Percentiles rank a stretch among this genome's conserved stretches.
Conservation (phyloP, 2,113 vertebrate species). For the Porphyrio hochstetteri region DNA sequence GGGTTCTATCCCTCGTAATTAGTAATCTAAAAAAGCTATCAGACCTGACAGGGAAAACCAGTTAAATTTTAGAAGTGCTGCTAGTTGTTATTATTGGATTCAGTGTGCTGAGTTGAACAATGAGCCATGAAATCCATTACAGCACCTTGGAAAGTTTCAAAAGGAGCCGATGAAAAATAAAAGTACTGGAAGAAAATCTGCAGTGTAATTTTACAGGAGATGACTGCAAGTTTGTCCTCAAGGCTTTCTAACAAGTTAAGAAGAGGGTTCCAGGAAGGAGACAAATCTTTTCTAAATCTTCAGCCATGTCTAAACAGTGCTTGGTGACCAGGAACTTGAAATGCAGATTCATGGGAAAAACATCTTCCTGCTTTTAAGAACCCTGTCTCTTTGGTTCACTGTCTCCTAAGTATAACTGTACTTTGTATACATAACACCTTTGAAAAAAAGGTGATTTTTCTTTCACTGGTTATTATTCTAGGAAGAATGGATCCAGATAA, state of each 20-base stretch:
- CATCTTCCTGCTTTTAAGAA: not conserved
- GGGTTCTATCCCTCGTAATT: not conserved
- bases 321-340: not conserved
- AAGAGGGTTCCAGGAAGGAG: not conserved
- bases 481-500: not conserved
- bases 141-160: not conserved
- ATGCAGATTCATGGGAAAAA: not conserved
- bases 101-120: not conserved
- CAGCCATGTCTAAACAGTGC: not conserved
- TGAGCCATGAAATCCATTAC: not conserved
- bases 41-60: not conserved
- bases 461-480: not conserved
- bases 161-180: not conserved
- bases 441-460: fast-evolving
- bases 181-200: not conserved
- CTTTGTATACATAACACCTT: not conserved
- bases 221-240: not conserved
- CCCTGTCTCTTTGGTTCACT: not conserved
- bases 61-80: not conserved
- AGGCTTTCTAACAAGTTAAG: not conserved
- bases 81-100: not conserved
- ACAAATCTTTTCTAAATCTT: not conserved
- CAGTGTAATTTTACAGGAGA: not conserved
- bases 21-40: not conserved
- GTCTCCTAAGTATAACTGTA: fast-evolving